Base-by-base conservation (phyloP, 1,140 invertebrate species). In the Polyergus mexicanus region DNA sequence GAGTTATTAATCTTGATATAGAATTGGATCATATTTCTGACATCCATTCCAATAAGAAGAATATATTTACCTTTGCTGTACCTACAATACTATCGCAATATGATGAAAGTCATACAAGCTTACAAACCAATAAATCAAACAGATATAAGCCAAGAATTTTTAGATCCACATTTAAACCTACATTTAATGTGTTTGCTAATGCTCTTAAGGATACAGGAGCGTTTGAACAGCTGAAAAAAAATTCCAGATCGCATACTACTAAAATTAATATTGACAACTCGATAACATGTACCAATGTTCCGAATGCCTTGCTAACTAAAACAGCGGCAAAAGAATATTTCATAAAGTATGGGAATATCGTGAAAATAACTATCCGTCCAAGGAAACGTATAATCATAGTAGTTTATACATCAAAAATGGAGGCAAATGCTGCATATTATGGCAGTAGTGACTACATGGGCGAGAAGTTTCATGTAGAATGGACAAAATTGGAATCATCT, bases 321-420 rank as follows among this genome's bases (percentile, higher is more conserved):
- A 92, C 93, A 72, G 92, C 95, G 65, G 97, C 96, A 3, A 96
- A 96, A 84, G 95, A 96, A 71, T 96, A 97, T 90, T 97, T 97
- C 80, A 93, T 95, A 10, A 95, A 96, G 78, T 97, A 96, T 92
- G 97, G 97, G 0, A 95, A 93, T 54, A 95, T 97, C 19, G 93
- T 95, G 2, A 96, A 96, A 84, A 96, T 97, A 60, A 95, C 95
- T 25, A 94, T 97, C 69, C 95, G 96, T 22, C 96, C 96, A 0
- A 96, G 95, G 72, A 95, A 95, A 60, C 95, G 95, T 71, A 95
- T 94, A 76, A 97, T 96, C 87, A 95, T 96, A 0, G 95, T 97
- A 5, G 96, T 96, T 90, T 97, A 96, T 95, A 94, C 96, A 71
- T 96, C 93, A 7, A 95, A 95, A 69, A 94, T 94, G 11, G 95